A percentile compares a stretch with the other conserved stretches of the same genome.
Evolutionary conservation across 2,888 invertebrate species (phyloP).

Genomic region (Rhyacophila evoluta): DNA sequence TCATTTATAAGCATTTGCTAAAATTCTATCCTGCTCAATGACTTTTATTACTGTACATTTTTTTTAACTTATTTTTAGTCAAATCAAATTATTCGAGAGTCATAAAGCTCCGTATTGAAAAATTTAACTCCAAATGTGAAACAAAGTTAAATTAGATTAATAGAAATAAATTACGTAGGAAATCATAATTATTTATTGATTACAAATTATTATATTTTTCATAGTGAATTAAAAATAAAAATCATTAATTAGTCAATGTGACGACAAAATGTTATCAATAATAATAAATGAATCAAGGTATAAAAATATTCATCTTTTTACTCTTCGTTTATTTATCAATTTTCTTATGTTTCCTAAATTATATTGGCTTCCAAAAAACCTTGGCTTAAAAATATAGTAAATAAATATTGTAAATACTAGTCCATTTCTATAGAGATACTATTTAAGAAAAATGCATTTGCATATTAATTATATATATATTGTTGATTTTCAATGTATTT

Average conservation of each 20-base stretch:
- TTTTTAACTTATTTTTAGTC: neutral
- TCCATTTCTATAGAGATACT: constrained; percentile 1
- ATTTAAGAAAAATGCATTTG: neutral
- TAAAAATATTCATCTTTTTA: neutral
- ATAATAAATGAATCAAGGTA: neutral
- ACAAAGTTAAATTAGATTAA: neutral
- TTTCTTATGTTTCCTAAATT: neutral
- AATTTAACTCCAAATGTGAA: neutral
- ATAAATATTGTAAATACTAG: constrained; percentile 15
- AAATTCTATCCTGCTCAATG: neutral
- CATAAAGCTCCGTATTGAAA: neutral
- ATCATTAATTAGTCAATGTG: neutral
- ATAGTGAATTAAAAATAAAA: neutral
- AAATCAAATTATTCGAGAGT: neutral
- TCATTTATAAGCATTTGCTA: neutral
- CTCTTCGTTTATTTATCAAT: neutral
- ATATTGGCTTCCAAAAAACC: constrained; percentile 21
- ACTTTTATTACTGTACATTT: neutral
- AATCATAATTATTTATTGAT: neutral
- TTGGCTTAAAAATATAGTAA: neutral
- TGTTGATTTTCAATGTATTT: neutral
- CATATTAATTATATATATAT: neutral
- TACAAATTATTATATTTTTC: neutral
- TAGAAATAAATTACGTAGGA: neutral
- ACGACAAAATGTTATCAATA: neutral